Conservation (phyloP, 2,797 vertebrate species). For the Manis crassicaudata region DNA sequence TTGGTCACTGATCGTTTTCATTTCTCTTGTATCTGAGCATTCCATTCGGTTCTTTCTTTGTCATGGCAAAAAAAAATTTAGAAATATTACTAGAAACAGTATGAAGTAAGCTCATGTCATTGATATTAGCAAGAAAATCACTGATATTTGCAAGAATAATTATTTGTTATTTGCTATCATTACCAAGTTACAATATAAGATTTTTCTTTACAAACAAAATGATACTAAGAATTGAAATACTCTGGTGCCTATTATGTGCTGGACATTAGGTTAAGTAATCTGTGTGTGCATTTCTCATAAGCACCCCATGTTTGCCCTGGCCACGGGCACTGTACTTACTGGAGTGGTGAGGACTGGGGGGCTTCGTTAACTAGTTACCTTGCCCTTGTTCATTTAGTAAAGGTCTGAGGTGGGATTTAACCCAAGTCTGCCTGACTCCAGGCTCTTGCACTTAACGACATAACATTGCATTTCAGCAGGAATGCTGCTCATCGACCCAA, state of each 20-base stretch:
- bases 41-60: not conserved
- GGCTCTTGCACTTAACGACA: not conserved
- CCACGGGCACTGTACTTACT: accelerated
- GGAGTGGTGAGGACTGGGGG: not conserved
- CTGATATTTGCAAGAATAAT: not conserved
- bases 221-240: not conserved
- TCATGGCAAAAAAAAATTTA: not conserved
- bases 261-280: not conserved
- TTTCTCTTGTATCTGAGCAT: not conserved
- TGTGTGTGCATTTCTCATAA: not conserved
- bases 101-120: not conserved
- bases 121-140: not conserved
- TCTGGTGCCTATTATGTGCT: not conserved
- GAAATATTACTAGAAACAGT: not conserved
- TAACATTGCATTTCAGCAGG: no score
- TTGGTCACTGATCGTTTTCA: no score
- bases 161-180: not conserved
- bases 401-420: not conserved
- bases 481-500: accelerated
- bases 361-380: not conserved
- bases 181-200: not conserved
- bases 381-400: not conserved
- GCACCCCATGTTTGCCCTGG: accelerated
- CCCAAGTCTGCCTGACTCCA: no score
- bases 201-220: not conserved